Percentiles rank a stretch among this genome's conserved stretches.
phyloP scores from a whole-genome alignment of 2,113 vertebrate species.

The Corydoras sp. region DNA sequence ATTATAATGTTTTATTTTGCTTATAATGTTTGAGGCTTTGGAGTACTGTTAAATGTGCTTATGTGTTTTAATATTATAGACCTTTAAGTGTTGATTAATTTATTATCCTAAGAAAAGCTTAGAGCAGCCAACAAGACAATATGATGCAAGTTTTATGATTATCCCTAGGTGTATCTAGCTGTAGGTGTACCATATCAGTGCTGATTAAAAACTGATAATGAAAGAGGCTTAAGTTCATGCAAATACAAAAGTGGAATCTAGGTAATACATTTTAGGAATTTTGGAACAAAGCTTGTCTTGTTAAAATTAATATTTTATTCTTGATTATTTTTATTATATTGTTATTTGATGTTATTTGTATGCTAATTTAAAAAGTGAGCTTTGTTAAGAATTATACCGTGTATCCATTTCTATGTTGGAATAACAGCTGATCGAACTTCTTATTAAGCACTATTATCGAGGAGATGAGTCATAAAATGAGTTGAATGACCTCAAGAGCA shows the following conservation, averaged over 20 bases:
- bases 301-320: neutral
- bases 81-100: no score
- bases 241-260: neutral
- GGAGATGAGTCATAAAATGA: neutral
- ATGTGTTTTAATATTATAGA: no score
- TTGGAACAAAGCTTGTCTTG: neutral
- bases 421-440: neutral
- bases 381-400: no score
- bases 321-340: no score
- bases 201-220: neutral
- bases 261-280: neutral
- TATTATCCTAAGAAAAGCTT: no score
- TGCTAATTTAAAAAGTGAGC: no score
- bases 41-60: no score
- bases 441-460: neutral
- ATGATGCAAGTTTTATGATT: neutral
- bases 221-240: neutral
- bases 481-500: neutral
- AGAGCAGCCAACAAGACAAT: neutral
- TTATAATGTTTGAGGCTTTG: no score
- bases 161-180: neutral
- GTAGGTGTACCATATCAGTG: neutral
- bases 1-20: no score
- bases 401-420: neutral
- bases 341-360: no score